Evolutionary conservation across 35 echinoderm and acorn worm genomes (phyloP).

Genomic region (Patiria miniata): DNA sequence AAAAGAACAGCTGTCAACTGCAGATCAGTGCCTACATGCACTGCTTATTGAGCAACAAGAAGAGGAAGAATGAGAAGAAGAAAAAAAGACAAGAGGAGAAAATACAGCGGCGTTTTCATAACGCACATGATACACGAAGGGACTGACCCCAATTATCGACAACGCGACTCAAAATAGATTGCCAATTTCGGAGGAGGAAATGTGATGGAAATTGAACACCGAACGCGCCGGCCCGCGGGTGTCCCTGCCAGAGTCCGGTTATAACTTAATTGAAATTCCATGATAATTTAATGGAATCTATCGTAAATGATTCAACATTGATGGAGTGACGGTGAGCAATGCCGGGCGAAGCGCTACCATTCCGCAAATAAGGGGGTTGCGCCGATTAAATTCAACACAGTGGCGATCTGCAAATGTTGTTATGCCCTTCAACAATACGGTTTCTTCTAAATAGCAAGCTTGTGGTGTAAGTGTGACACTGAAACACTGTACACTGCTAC

Average conservation of each 20-base stretch:
- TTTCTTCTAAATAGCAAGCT: too few relatives aligned
- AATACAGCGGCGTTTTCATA: constrained; percentile 4
- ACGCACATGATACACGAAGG: constrained; percentile 17
- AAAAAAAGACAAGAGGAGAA: too few relatives aligned
- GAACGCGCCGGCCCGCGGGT: constrained; percentile 24
- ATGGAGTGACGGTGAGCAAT: constrained; percentile 26
- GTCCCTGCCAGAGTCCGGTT: constrained; percentile 15
- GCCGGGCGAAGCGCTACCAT: constrained; percentile 7
- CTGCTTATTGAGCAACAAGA: not conserved
- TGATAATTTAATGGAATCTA: constrained; percentile 34
- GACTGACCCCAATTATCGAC: constrained; percentile 24
- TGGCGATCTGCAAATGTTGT: not conserved
- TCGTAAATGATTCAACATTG: constrained; percentile 34
- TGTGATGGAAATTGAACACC: constrained; percentile 33
- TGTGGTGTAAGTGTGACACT: too few relatives aligned
- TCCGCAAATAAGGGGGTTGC: not conserved
- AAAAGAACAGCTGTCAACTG: constrained; percentile 18
- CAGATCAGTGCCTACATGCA: not conserved
- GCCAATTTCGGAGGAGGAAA: constrained; percentile 30
- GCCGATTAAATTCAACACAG: not conserved
- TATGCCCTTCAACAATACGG: not conserved
- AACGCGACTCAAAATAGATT: constrained; percentile 33
- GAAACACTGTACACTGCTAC: too few relatives aligned
- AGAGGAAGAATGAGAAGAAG: not conserved
- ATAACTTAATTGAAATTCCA: constrained; percentile 34